Evolutionary conservation across 2,113 vertebrate species (phyloP).

Genomic region (Hypanus sabinus): DNA sequence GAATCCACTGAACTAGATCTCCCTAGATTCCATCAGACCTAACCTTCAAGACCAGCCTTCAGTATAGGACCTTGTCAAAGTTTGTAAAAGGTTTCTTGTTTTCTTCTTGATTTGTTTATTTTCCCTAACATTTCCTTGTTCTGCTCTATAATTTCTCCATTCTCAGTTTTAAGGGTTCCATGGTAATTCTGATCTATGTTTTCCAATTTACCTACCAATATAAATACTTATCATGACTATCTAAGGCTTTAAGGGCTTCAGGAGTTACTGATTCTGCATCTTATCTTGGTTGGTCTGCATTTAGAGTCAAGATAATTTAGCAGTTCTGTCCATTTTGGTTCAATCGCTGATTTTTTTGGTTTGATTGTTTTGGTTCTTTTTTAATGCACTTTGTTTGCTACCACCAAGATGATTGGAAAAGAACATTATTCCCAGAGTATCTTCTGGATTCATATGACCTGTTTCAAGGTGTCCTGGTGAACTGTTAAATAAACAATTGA

Average conservation of each 20-base stretch:
- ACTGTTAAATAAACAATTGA: background rate
- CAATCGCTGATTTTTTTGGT: background rate
- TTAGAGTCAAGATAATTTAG: background rate
- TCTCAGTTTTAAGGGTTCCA: too few species aligned
- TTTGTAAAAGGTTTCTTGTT: too few species aligned
- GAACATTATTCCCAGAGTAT: background rate
- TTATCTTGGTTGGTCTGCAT: background rate
- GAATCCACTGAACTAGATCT: too few species aligned
- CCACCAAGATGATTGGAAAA: background rate
- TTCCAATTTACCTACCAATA: too few species aligned
- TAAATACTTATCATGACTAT: background rate
- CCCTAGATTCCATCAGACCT: too few species aligned
- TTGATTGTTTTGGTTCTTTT: too few species aligned
- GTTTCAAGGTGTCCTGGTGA: background rate
- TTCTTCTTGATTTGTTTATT: too few species aligned
- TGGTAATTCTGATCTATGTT: too few species aligned
- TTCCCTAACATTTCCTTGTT: too few species aligned
- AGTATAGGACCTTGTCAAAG: too few species aligned
- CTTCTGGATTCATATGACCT: background rate
- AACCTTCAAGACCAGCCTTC: too few species aligned
- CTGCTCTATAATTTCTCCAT: too few species aligned
- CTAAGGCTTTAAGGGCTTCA: background rate
- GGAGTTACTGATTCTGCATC: background rate
- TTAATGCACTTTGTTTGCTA: background rate
- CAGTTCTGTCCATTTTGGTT: background rate